Percentiles rank a stretch among this genome's conserved stretches.
Evolutionary conservation across 1,140 invertebrate genomes (phyloP).

Genomic region (Euglossa dilemma): DNA sequence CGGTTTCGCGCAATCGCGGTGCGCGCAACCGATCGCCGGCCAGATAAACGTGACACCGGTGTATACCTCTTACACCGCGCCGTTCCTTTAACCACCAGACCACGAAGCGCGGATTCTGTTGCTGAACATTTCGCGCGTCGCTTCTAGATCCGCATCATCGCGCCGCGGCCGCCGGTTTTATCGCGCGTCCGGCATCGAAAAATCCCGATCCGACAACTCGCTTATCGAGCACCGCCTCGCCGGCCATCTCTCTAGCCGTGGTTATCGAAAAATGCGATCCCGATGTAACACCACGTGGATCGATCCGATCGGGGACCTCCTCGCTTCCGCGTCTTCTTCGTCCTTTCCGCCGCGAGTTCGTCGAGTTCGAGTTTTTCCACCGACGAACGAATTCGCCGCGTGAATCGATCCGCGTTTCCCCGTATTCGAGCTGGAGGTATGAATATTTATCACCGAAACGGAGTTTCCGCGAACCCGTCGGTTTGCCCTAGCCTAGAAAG

Average conservation of each 20-base stretch:
- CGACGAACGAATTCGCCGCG: too few species aligned
- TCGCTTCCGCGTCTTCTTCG: too few species aligned
- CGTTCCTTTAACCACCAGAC: constrained; percentile 54
- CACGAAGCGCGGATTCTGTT: constrained; percentile 62
- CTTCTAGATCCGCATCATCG: constrained; percentile 64
- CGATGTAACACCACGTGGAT: not conserved
- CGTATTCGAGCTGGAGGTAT: too few species aligned
- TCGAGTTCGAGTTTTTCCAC: too few species aligned
- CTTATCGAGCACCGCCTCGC: constrained; percentile 37
- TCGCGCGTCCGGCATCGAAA: constrained; percentile 58
- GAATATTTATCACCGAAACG: too few species aligned
- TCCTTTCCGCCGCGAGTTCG: too few species aligned
- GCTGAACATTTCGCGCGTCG: constrained; percentile 61
- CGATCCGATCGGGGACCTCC: too few species aligned
- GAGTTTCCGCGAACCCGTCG: too few species aligned
- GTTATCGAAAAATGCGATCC: constrained; percentile 33
- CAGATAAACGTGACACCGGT: constrained; percentile 64
- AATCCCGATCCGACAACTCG: constrained; percentile 37
- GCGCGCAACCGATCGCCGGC: constrained; percentile 53
- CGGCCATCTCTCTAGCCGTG: constrained; percentile 3
- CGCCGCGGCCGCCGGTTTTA: constrained; percentile 54
- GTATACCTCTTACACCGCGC: constrained; percentile 35
- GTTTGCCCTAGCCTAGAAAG: too few species aligned
- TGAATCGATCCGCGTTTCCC: too few species aligned
- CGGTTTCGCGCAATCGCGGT: constrained; percentile 61